Evolutionary conservation across 2,888 invertebrate genomes (phyloP), one percentile per base, ranked within the genome.

Genomic region (Coremacera marginata): DNA sequence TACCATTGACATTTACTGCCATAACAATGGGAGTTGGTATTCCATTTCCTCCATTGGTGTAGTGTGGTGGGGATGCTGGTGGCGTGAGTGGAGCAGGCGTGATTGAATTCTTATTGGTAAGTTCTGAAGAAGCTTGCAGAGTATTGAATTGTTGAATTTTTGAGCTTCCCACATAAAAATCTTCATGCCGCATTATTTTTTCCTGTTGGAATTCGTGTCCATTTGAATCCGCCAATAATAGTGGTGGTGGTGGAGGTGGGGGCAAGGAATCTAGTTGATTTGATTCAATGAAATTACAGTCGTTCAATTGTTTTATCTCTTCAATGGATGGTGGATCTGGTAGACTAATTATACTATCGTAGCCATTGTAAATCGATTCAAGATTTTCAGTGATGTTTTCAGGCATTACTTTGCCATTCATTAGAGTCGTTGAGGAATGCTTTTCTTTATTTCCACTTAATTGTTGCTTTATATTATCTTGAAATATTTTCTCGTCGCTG

Each of bases 241-340:
- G 77, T 37, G 77, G 81, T 27, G 88, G 88, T 67, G 88, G 89
- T 60, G 89, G 88, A 63, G 89, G 89, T 76, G 89, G 89, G 67
- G 89, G 89, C 74, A 89, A 83, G 25, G 89, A 89, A 78, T 89
- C 89, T 83, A 89, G 81, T 81, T 89, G 89, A 80, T 84, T 88
- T 71, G 84, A 84, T 65, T 88, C 88, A 77, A 86, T 81, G 70
- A 85, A 82, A 71, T 84, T 83, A 67, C 85, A 85, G 72, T 89
- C 88, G 78, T 85, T 86, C 80, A 89, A 82, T 83, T 88, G 85
- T 65, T 87, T 89, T 67, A 89, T 89, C 82, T 89, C 89, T 75
- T 89, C 89, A 22, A 82, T 87, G 71, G 89, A 85, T 75, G 89
- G 89, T 75, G 89, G 89, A 75, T 87, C 89, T 37, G 89, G 89